Base-by-base conservation (phyloP, 1,140 invertebrate species). In the Pteromalus puparum region DNA sequence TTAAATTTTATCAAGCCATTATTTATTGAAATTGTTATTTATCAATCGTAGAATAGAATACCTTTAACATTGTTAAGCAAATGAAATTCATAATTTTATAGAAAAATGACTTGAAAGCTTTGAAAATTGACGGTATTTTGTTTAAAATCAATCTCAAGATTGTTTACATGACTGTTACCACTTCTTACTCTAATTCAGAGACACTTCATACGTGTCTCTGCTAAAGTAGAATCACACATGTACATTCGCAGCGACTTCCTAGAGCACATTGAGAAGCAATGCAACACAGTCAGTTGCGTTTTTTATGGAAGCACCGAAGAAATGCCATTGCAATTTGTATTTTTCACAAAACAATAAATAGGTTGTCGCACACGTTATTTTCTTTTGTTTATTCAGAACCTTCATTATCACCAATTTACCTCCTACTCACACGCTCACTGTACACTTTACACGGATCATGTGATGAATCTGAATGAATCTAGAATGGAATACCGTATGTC, bases 331-430 rank as follows among this genome's bases (percentile, higher is more conserved):
- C 21, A 81, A 75, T 75, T 86, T 88, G 85, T 89, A 89, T 74
- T 86, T 87, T 84, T 82, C 77, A 84, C 86, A 83, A 85, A 78
- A 84, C 73, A 89, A 91, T 90, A 90, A 90, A 91, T 88, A 88
- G 87, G 88, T 86, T 90, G 77, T 83, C 84, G 87, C 89, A 88
- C 81, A 88, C 79, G 82, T 90, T 87, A 82, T 90, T 89, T 86
- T 88, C 48, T 87, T 87, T 88, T 76, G 85, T 86, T 88, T 86
- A 73, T 86, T 84, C 81, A 73, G 30, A 83, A 85, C 85, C 83
- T 82, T 84, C 48, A 61, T 67, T 84, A 48, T 81, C 68, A 84
- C 61, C 77, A 75, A 10, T 42, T 28, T 30, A 21, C 13, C 70
- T 72, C 78, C 73, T 77, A 12, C 10, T 65, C 13, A 72, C 30